phyloP scores from a whole-genome alignment of 2,888 invertebrate genomes.

The Pandemis heparana region DNA sequence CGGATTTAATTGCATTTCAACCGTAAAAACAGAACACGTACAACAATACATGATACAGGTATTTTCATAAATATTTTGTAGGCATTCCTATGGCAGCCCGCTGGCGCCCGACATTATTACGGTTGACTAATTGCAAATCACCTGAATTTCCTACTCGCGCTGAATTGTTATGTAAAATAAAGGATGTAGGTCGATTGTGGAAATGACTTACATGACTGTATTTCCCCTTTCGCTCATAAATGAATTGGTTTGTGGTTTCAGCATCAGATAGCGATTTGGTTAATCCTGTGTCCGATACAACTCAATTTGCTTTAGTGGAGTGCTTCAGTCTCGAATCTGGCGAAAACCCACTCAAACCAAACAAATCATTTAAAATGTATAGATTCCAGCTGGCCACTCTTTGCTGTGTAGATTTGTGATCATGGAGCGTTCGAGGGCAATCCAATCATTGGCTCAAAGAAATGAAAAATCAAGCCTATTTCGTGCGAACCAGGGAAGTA shows the following conservation, averaged over 20 bases:
- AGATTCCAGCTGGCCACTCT: slow-evolving; percentile 37
- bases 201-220: neutral
- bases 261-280: slow-evolving; percentile 17
- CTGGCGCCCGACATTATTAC: slow-evolving; percentile 25
- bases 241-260: slow-evolving; percentile 8
- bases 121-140: slow-evolving; percentile 32
- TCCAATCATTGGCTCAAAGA: slow-evolving; percentile 36
- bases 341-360: slow-evolving; percentile 23
- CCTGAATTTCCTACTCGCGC: slow-evolving; percentile 25
- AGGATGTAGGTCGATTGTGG: neutral
- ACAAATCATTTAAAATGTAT: slow-evolving; percentile 41
- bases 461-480: slow-evolving; percentile 32
- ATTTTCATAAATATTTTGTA: neutral
- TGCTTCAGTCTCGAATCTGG: slow-evolving; percentile 21
- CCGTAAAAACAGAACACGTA: neutral
- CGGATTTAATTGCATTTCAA: neutral
- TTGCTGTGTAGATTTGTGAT: slow-evolving; percentile 39
- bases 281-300: slow-evolving; percentile 28
- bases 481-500: slow-evolving; percentile 5
- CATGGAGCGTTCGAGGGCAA: slow-evolving; percentile 27
- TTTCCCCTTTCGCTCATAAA: slow-evolving; percentile 4
- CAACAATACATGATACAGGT: neutral
- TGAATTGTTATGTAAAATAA: slow-evolving; percentile 9
- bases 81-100: slow-evolving; percentile 23
- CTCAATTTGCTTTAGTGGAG: slow-evolving; percentile 38